Evolutionary conservation across 2,113 vertebrate genomes (phyloP), one percentile per base, ranked within the genome.

Genomic region (Prionailurus viverrinus): DNA sequence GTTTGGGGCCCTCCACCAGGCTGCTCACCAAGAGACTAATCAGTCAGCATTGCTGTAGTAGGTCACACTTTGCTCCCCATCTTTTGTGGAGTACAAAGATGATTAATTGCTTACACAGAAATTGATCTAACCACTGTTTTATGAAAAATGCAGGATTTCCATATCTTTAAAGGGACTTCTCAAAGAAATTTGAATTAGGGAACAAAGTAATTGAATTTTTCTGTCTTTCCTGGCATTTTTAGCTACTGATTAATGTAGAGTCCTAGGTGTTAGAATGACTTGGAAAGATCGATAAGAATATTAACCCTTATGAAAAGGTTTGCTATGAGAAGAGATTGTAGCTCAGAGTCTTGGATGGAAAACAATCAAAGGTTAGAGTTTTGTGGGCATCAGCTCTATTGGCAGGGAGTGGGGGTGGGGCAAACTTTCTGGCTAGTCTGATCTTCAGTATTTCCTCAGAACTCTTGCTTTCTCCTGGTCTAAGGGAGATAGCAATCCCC

Each of bases 191-290:
- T 95, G 93, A 98, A 98, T 96, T 96, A 96, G 93, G 45, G 83
- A 96, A 61, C 53, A 92, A 97, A 97, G 90, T 97, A 98, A 98
- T 98, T 98, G 96, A 2, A 39, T 97, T 98, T 93, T 98, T 98
- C 98, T 98, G 63, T 98, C 97, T 98, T 98, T 98, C 39, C 96
- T 97, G 91, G 95, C 84, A 95, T 98, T 98, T 98, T 98, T 97
- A 98, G 96, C 85, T 97, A 90, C 97, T 98, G 97, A 98, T 98
- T 98, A 98, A 98, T 98, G 95, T 63, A 90, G 80, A 98, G 92
- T 95, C 81, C 10, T 66, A 53, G n/a, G 71, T 95, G 61, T 96
- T 91, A 66, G 79, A 90, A 96, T 97, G 97, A 97, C 86, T 96
- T n/a, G 4, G 79, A 89, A 95, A 98, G 98, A 99, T 98, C 98